A percentile compares a stretch with the other conserved stretches of the same genome.
phyloP scores from a whole-genome alignment of 2,797 vertebrate genomes.

The Cetoscarus ocellatus region DNA sequence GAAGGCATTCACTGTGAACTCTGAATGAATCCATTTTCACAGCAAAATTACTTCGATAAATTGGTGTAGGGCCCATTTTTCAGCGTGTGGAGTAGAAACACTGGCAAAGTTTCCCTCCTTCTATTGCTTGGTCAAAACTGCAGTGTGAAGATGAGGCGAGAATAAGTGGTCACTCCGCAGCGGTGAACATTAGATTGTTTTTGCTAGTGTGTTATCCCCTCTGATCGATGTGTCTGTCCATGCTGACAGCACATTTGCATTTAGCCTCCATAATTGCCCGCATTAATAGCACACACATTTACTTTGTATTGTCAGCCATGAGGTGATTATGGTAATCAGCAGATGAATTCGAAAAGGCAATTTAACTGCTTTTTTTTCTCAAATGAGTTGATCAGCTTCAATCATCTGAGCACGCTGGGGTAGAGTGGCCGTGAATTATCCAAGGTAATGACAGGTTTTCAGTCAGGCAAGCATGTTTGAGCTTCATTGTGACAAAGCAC shows the following conservation, averaged over 20 bases:
- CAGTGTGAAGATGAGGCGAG: conserved; percentile 36
- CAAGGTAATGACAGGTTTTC: conserved; percentile 67
- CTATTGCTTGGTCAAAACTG: conserved; percentile 40
- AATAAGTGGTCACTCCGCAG: conserved; percentile 18
- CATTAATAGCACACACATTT: conserved; percentile 80
- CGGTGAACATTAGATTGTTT: conserved; percentile 26
- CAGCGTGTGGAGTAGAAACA: conserved; percentile 15
- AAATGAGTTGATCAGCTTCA: conserved; percentile 73
- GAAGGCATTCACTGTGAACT: conserved; percentile 60
- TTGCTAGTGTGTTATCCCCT: conserved; percentile 49
- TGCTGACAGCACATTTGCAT: conserved; percentile 70
- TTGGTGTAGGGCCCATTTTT: conserved; percentile 47
- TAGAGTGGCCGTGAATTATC: conserved; percentile 64
- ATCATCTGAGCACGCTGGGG: conserved; percentile 50
- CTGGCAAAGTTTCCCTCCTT: conserved; percentile 39
- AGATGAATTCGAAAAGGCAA: conserved; percentile 61
- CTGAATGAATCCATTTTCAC: conserved; percentile 61
- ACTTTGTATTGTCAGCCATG: conserved; percentile 78
- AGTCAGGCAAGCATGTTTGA: conserved; percentile 39
- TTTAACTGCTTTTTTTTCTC: conserved; percentile 67
- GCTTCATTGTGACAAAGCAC: conserved; percentile 31
- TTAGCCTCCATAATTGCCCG: conserved; percentile 76
- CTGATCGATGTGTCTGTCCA: conserved; percentile 49
- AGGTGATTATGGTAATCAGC: conserved; percentile 83
- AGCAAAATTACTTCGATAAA: conserved; percentile 57